Evolutionary conservation across 2,888 invertebrate genomes (phyloP).

Genomic region (Lasius platythorax): DNA sequence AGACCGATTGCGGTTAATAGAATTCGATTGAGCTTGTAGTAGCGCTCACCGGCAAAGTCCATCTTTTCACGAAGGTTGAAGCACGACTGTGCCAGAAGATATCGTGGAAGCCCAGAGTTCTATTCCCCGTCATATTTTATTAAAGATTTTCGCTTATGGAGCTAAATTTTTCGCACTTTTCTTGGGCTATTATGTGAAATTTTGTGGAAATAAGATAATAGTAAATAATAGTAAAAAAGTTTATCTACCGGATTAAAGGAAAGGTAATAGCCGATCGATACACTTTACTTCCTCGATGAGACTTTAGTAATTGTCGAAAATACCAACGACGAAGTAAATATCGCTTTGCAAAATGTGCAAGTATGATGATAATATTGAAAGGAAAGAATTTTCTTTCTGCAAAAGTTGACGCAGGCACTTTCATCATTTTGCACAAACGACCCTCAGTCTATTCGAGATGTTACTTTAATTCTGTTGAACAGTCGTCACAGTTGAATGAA

Average conservation of each 20-base stretch:
- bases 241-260: not conserved
- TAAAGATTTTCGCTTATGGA: not conserved
- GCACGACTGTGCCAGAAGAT: not conserved
- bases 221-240: not conserved
- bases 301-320: not conserved
- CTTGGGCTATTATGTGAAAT: not conserved
- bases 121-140: slow-evolving; percentile 29
- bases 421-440: not conserved
- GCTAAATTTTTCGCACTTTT: slow-evolving; percentile 12
- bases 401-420: not conserved
- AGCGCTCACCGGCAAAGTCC: not conserved
- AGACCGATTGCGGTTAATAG: slow-evolving; percentile 15
- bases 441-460: not conserved
- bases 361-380: slow-evolving; percentile 3
- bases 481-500: not conserved
- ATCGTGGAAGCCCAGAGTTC: not conserved
- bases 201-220: not conserved
- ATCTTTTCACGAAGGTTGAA: not conserved
- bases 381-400: not conserved
- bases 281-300: not conserved
- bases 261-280: slow-evolving; percentile 3
- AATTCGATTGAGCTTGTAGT: not conserved
- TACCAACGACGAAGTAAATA: not conserved
- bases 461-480: not conserved
- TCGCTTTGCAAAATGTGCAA: not conserved